A percentile compares a stretch with the other conserved stretches of the same genome.
Evolutionary conservation across 2,113 vertebrate species (phyloP).

Genomic region (Sylvilagus bachmani): DNA sequence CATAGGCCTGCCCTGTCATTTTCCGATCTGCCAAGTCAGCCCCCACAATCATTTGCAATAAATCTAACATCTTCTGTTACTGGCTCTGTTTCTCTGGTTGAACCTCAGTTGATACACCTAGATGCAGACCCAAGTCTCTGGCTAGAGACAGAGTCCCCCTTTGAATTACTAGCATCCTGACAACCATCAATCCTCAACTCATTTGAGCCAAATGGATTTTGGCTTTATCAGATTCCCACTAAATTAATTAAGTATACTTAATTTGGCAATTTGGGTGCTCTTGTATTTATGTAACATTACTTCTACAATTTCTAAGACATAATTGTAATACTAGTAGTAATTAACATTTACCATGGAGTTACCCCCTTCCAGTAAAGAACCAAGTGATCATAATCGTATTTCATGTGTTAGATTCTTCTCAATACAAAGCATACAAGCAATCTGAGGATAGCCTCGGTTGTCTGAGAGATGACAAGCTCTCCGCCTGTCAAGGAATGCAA

Average conservation of each 20-base stretch:
- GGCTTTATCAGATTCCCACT: background rate
- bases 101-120: background rate
- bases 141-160: background rate
- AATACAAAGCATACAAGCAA: background rate
- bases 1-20: background rate
- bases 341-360: background rate
- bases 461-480: conserved; percentile 25
- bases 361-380: background rate
- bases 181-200: background rate
- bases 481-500: background rate
- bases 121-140: background rate
- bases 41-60: background rate
- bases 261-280: background rate
- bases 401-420: background rate
- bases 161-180: background rate
- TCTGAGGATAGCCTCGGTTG: background rate
- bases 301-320: background rate
- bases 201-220: background rate
- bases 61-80: background rate
- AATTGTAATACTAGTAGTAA: background rate
- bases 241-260: background rate
- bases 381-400: background rate
- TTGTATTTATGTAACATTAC: background rate
- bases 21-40: background rate
- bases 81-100: background rate